These are phyloP conservation scores for Calliphora vomitoria DNA, from an alignment of 2,888 invertebrate species.

Conservation along the genomic window DNA sequence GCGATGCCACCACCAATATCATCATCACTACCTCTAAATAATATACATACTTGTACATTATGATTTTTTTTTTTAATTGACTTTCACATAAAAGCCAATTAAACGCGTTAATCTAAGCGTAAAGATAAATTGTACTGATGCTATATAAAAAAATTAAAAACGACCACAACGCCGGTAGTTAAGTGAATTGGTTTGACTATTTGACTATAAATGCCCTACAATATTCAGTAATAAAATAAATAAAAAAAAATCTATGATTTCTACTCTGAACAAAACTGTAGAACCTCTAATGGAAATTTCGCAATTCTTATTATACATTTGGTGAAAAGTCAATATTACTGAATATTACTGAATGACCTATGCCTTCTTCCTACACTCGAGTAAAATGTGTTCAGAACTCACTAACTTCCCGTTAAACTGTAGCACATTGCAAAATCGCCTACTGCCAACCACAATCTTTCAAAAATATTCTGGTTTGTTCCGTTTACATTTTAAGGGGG, in stretches of 20 bases:
- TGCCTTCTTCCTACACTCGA: too few species aligned
- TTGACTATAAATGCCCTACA: not conserved
- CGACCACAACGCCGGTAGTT: constrained; percentile 5
- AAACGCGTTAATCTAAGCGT: constrained; percentile 72
- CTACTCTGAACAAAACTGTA: too few species aligned
- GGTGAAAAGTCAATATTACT: too few species aligned
- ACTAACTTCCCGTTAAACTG: too few species aligned
- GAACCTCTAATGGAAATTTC: too few species aligned
- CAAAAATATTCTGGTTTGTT: too few species aligned
- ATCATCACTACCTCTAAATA: not conserved
- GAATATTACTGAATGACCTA: too few species aligned
- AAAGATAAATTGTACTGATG: constrained; percentile 66
- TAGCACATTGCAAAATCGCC: too few species aligned
- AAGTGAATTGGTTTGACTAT: constrained; percentile 16
- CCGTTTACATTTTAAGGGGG: not conserved
- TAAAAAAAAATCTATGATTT: too few species aligned
- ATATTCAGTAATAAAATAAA: not conserved
- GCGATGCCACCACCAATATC: not conserved
- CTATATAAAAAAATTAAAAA: constrained; percentile 19
- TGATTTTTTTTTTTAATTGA: constrained; percentile 49
- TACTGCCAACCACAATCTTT: too few species aligned
- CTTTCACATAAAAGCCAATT: constrained; percentile 65
- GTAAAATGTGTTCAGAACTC: too few species aligned
- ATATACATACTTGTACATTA: constrained; percentile 15
- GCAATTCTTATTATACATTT: too few species aligned